phyloP scores from a whole-genome alignment of 2,888 invertebrate species.

The Erannis defoliaria region DNA sequence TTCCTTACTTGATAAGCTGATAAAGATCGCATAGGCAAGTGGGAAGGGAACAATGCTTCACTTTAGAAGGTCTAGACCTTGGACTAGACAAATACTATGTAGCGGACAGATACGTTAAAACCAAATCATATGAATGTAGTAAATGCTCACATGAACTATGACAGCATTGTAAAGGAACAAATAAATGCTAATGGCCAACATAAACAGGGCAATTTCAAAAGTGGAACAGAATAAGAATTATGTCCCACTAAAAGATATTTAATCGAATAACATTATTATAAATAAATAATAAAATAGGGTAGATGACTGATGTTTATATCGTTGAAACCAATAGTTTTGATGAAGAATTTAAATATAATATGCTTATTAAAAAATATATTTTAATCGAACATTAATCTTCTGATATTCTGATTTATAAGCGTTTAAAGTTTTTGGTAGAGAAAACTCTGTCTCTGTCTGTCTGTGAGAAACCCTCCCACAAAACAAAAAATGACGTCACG shows the following conservation, averaged over 20 bases:
- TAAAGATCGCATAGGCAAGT: slow-evolving; percentile 11
- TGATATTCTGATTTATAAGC: too few species aligned
- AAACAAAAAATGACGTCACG: too few species aligned
- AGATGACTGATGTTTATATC: too few species aligned
- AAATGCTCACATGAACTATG: background rate
- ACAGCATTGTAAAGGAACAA: background rate
- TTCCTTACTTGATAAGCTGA: slow-evolving; percentile 4
- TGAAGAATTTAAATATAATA: too few species aligned
- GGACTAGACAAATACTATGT: background rate
- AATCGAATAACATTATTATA: background rate
- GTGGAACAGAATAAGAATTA: background rate
- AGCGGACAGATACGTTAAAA: background rate
- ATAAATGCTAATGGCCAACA: background rate
- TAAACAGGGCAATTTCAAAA: background rate
- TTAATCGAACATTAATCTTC: too few species aligned
- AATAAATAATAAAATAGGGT: too few species aligned
- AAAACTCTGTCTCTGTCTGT: too few species aligned
- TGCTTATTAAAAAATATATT: too few species aligned
- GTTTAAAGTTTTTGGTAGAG: too few species aligned
- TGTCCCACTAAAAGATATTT: background rate
- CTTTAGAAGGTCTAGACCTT: slow-evolving; percentile 7
- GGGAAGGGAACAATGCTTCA: slow-evolving; percentile 10
- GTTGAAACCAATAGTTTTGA: background rate
- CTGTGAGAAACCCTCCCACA: too few species aligned
- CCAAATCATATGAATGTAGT: background rate